A percentile compares a stretch with the other conserved stretches of the same genome.
Conservation (phyloP, 2,797 vertebrate genomes). For the Menidia menidia region DNA sequence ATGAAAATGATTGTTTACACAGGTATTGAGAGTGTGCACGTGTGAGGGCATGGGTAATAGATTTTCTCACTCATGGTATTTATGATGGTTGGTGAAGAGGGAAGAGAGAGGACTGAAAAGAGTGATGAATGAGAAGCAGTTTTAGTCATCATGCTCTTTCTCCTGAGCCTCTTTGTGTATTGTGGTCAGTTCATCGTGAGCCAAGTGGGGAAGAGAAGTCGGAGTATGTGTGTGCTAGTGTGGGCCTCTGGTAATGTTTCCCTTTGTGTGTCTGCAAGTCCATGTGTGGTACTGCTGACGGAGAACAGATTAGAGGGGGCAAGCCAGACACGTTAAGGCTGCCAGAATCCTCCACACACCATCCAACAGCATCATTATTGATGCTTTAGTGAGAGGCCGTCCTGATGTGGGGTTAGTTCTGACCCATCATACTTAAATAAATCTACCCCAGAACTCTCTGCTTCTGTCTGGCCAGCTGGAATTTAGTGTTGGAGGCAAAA, state of each 20-base stretch:
- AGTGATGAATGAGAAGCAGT: slow-evolving; percentile 73
- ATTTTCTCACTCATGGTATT: slow-evolving; percentile 66
- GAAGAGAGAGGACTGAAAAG: slow-evolving; percentile 34
- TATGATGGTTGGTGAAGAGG: slow-evolving; percentile 51
- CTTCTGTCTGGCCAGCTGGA: slow-evolving; percentile 74
- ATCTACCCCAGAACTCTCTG: slow-evolving; percentile 81
- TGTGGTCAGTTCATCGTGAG: slow-evolving; percentile 70
- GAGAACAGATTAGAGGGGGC: slow-evolving; percentile 80
- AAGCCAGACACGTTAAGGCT: slow-evolving; percentile 71
- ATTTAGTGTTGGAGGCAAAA: slow-evolving; percentile 45
- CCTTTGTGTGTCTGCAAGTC: slow-evolving; percentile 26
- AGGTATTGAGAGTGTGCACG: slow-evolving; percentile 47
- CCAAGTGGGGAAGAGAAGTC: slow-evolving; percentile 52
- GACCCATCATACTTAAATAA: slow-evolving; percentile 76
- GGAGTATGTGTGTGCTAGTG: background rate
- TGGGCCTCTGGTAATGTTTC: slow-evolving; percentile 41
- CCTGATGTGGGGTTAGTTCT: slow-evolving; percentile 81
- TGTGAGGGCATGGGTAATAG: slow-evolving; percentile 61
- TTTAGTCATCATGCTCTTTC: slow-evolving; percentile 80
- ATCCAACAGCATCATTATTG: slow-evolving; percentile 79
- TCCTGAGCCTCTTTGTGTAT: slow-evolving; percentile 76
- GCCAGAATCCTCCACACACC: slow-evolving; percentile 75
- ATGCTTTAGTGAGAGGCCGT: slow-evolving; percentile 78
- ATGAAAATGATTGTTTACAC: slow-evolving; percentile 48
- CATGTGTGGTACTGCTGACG: slow-evolving; percentile 61